Evolutionary conservation across 2,113 vertebrate species (phyloP).

Genomic region (Scomber japonicus): DNA sequence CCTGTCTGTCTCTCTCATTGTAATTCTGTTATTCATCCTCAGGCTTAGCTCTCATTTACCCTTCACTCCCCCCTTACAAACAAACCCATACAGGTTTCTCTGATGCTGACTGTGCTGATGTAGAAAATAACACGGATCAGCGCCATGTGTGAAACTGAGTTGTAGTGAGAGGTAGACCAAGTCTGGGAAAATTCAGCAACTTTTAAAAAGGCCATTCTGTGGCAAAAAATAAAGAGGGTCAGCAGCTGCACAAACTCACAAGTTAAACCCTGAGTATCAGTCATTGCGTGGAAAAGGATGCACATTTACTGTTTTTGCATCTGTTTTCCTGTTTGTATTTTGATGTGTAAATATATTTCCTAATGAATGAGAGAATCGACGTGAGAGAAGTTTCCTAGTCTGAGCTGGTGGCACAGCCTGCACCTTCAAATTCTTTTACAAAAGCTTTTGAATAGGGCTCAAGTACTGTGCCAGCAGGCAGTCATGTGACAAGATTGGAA

Average conservation of each 20-base stretch:
- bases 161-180: constrained; percentile 5
- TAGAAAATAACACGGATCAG: constrained; percentile 22
- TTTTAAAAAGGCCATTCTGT: constrained; percentile 5
- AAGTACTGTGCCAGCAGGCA: constrained; percentile 66
- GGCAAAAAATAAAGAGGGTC: not conserved
- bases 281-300: not conserved
- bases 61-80: constrained; percentile 2
- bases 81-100: constrained; percentile 2
- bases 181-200: not conserved
- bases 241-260: constrained; percentile 14
- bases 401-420: constrained; percentile 51
- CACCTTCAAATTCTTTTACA: constrained; percentile 69
- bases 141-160: constrained; percentile 18
- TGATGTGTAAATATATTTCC: not conserved
- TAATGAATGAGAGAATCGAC: constrained; percentile 7
- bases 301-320: not conserved
- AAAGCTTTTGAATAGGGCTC: constrained; percentile 67
- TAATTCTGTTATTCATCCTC: constrained; percentile 52
- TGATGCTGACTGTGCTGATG: constrained; percentile 9
- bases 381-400: constrained; percentile 26
- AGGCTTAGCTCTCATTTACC: constrained; percentile 31
- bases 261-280: not conserved
- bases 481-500: constrained; percentile 84
- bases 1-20: constrained; percentile 36
- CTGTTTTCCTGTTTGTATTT: not conserved